Evolutionary conservation across 2,797 vertebrate species (phyloP).

Genomic region (Thamnophis elegans): DNA sequence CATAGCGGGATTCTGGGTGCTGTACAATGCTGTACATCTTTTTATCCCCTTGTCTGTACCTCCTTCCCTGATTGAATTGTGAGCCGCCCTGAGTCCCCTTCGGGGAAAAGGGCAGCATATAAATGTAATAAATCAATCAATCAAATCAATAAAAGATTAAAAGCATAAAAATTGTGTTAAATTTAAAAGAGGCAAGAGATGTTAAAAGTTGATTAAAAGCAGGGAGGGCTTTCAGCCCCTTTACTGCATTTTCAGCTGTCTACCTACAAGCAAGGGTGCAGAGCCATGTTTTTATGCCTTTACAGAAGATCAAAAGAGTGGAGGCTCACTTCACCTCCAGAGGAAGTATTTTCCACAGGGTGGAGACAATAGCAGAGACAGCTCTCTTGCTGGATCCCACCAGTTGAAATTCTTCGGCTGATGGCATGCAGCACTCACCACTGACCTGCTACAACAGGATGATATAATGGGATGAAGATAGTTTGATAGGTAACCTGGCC

Average conservation of each 20-base stretch:
- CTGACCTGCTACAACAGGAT: neutral
- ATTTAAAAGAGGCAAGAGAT: neutral
- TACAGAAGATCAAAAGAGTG: neutral
- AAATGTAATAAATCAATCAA: no score
- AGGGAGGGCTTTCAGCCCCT: neutral
- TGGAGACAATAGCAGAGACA: neutral
- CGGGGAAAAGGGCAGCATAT: no score
- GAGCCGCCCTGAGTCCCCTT: no score
- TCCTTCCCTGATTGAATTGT: no score
- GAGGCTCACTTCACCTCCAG: neutral
- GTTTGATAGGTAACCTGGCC: neutral
- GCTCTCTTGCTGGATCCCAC: neutral
- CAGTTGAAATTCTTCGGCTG: neutral
- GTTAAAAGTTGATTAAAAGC: neutral
- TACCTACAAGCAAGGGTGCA: neutral
- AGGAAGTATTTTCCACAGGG: neutral
- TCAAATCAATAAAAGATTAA: neutral
- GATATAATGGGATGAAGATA: neutral
- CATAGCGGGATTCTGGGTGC: neutral
- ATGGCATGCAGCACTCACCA: neutral
- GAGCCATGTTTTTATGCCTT: neutral
- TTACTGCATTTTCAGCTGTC: neutral
- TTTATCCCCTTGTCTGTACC: no score
- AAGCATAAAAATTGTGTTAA: neutral
- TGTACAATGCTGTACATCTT: no score